phyloP scores from a whole-genome alignment of 1,140 invertebrate genomes.

The Notospermus geniculatus region DNA sequence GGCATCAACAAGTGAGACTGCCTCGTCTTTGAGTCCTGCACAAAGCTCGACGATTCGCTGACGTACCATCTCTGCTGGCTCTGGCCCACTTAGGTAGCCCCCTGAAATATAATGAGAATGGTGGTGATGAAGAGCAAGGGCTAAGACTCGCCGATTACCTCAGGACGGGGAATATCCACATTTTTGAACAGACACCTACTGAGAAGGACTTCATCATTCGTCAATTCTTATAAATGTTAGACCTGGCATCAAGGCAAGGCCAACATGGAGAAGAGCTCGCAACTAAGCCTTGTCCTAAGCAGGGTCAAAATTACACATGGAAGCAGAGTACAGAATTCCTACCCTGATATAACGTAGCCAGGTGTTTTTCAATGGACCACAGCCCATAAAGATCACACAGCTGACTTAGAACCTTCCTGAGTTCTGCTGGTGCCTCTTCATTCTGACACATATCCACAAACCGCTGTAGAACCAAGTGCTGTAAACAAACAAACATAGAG shows the following conservation, averaged over 20 bases:
- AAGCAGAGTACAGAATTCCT: conserved; percentile 10
- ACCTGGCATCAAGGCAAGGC: too few species aligned
- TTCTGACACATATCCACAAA: conserved; percentile 36
- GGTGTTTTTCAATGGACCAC: conserved; percentile 46
- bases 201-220: too few species aligned
- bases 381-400: conserved; percentile 60
- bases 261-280: too few species aligned
- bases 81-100: conserved; percentile 44
- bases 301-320: not conserved
- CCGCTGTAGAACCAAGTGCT: conserved; percentile 47
- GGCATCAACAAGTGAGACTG: conserved; percentile 76
- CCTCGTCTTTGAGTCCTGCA: conserved; percentile 67
- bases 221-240: too few species aligned
- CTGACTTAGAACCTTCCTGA: conserved; percentile 60
- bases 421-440: conserved; percentile 34
- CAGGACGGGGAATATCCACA: too few species aligned
- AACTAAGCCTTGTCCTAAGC: too few species aligned
- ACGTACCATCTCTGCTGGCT: conserved; percentile 41
- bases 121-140: too few species aligned
- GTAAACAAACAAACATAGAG: conserved; percentile 16
- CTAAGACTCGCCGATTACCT: too few species aligned
- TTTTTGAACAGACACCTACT: too few species aligned
- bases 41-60: conserved; percentile 65
- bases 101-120: conserved; percentile 29
- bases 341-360: conserved; percentile 50